Evolutionary conservation across 2,113 vertebrate genomes (phyloP), one percentile per base, ranked within the genome.

Genomic region (Thamnophis sirtalis): DNA sequence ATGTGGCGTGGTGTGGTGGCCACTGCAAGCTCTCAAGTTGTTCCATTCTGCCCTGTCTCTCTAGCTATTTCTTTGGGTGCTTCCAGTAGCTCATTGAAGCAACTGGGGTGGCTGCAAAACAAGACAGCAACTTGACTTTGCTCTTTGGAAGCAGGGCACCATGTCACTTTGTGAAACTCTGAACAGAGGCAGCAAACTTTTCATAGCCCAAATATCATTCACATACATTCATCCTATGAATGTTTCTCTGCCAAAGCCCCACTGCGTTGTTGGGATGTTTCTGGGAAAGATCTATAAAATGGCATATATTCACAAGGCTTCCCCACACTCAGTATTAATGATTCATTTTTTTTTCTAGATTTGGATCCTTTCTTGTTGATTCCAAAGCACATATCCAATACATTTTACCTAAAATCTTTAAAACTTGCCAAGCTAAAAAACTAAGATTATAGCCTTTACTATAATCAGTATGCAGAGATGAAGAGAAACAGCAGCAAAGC

Each of bases 381-480:
- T 93, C 93, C 89, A 93, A 96, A 93, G 89, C 95, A 43, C 91
- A 92, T 96, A 97, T 96, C 93, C 96, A 96, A 95, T 91, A 87
- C 91, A 93, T 97, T 97, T 89, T 97, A 97, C 97, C 92, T 95
- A 97, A 93, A 94, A 96, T 97, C 96, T 97, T 97, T 96, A 93
- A 96, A 96, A 97, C 95, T 93, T 94, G 94, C 96, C 96, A 97
- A 97, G 97, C 98, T 97, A 96, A 97, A 97, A 54, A 97, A 96
- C 96, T 96, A 98, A 97, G 3, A 15, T 68, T 68, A 33, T 15
- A 33, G 4, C 97, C 97, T 97, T 97, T 97, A 94, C 91, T 96
- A 92, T 97, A 98, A 98, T 98, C 98, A 98, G 97, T 97, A 97
- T 97, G 96, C 98, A 98, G 95, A 97, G 96, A 97, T 95, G 96